Evolutionary conservation across 2,797 vertebrate genomes (phyloP), one percentile per base, ranked within the genome.

Genomic region (Micrastur ruficollis): DNA sequence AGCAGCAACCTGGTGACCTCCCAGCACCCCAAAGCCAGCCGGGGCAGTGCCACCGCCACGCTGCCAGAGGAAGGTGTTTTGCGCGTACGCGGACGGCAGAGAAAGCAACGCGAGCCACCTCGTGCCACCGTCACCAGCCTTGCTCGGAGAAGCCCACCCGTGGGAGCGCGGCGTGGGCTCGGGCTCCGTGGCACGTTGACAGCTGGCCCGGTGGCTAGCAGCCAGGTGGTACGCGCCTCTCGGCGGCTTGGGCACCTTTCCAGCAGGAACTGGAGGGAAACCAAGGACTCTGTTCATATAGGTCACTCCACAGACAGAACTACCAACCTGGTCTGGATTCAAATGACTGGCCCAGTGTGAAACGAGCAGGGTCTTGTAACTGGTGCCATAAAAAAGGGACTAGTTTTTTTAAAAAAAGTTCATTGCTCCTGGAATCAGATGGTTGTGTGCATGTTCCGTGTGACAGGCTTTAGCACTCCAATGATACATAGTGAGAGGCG

Each of bases 81-180:
- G 44, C 4, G 1, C 1, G 1, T 12, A 5, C 1, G 9, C 5
- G 4, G 4, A 6, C 10, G 21, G 36, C 73, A 56, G 58, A 14
- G 20, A 4, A 14, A 55, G 85, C 2, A 27, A 11, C 0, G 12
- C 31, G 14, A 44, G 40, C n/a, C 6, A 9, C 55, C 50, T 10
- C 0, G 18, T 26, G 65, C 38, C 70, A 18, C 75, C 34, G 2
- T 9, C 53, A 6, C 26, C 26, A 3, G 38, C 0, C 15, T 6
- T 29, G 63, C 11, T 50, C 50, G 0, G 27, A 23, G 56, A 4
- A 42, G 81, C 40, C 85, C 81, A 66, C 49, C 29, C 12, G 0
- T 9, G 76, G 78, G 47, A 68, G 74, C 0, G 2, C 5, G 16
- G 55, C 6, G 14, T 3, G 50, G 76, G 71, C 59, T 11, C 58